Conservation (phyloP, 2,113 vertebrate genomes). For the Turnix velox region DNA sequence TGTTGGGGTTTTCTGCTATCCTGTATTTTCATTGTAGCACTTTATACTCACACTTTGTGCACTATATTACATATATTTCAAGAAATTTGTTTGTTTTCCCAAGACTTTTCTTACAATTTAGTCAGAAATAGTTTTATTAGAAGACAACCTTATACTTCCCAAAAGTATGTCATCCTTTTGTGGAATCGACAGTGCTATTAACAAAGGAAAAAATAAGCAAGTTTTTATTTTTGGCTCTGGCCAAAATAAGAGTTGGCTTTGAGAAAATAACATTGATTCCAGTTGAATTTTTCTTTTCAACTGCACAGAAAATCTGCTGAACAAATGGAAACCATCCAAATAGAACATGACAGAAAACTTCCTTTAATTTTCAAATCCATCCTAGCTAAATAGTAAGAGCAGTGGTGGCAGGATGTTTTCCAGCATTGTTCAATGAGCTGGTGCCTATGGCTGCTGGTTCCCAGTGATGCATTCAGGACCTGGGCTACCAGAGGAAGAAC, state of each 20-base stretch:
- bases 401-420: background rate
- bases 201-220: background rate
- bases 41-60: background rate
- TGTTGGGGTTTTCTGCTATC: rapidly evolving
- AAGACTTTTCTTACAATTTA: background rate
- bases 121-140: background rate
- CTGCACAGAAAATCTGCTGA: background rate
- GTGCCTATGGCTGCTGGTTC: background rate
- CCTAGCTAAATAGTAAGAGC: background rate
- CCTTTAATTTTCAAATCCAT: background rate
- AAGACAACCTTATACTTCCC: background rate
- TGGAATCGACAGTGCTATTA: background rate
- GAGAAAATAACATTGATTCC: background rate
- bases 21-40: background rate
- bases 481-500: background rate
- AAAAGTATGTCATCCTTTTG: background rate
- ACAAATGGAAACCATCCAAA: background rate
- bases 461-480: background rate
- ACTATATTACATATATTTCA: background rate
- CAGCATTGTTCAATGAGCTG: background rate
- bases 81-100: rapidly evolving
- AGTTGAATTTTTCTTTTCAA: background rate
- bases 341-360: background rate
- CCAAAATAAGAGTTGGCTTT: background rate
- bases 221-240: background rate